These are phyloP conservation scores for Macrostomum cliftonense DNA, from an alignment of 2,888 invertebrate species.

Conservation along the genomic window DNA sequence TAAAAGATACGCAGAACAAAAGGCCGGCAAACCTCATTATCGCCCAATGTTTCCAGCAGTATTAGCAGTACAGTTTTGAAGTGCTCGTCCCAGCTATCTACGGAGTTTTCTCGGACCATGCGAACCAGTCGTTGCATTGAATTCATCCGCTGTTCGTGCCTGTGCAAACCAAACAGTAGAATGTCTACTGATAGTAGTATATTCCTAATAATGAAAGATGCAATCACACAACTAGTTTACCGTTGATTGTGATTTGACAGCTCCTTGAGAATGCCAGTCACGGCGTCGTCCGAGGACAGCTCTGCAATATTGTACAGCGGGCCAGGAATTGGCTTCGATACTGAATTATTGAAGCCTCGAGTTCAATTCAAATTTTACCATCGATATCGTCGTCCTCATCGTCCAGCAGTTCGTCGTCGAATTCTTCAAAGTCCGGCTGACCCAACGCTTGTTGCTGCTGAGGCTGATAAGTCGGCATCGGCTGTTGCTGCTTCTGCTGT, in stretches of 20 bases:
- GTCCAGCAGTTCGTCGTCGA: no score
- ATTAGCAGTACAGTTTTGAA: slow-evolving; percentile 49
- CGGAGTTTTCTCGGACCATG: slow-evolving; percentile 39
- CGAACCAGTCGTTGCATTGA: slow-evolving; percentile 38
- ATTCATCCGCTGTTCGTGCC: slow-evolving; percentile 32
- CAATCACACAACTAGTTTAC: slow-evolving; percentile 16
- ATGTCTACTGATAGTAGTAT: not conserved
- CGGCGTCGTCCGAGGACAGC: slow-evolving; percentile 18
- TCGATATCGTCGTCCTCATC: no score
- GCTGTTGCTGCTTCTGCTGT: no score
- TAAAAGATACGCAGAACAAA: no score
- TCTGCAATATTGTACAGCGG: slow-evolving; percentile 1
- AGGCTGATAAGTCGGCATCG: no score
- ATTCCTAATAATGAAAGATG: not conserved
- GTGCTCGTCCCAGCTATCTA: slow-evolving; percentile 41
- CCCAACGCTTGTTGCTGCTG: no score
- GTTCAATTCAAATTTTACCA: no score
- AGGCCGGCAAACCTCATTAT: slow-evolving; percentile 38
- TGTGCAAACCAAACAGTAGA: slow-evolving; percentile 13
- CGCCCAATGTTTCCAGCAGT: slow-evolving; percentile 52
- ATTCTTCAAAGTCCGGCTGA: no score
- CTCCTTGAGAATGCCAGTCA: slow-evolving; percentile 30
- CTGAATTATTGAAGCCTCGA: no score
- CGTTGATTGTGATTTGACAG: slow-evolving; percentile 38
- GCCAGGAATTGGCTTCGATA: no score